Evolutionary conservation across 1,140 invertebrate genomes (phyloP).

Genomic region (Cotesia typhae): DNA sequence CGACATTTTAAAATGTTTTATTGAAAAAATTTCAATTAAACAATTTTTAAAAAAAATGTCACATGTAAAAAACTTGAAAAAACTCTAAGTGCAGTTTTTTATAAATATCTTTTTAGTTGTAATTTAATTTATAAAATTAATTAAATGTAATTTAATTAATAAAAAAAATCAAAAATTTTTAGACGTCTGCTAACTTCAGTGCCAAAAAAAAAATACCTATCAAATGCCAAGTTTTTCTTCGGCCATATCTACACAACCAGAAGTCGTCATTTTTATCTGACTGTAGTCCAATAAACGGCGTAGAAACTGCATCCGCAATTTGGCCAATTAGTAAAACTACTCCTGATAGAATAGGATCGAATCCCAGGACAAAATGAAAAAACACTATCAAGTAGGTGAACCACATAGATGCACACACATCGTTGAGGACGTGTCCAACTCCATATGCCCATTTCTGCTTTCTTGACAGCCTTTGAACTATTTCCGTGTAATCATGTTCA

Average conservation of each 20-base stretch:
- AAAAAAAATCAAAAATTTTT: too few species aligned
- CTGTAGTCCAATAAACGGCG: slow-evolving; percentile 88
- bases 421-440: slow-evolving; percentile 86
- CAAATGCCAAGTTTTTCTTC: slow-evolving; percentile 92
- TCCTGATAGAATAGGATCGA: slow-evolving; percentile 80
- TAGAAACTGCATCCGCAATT: slow-evolving; percentile 88
- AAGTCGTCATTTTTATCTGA: slow-evolving; percentile 78
- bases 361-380: slow-evolving; percentile 84
- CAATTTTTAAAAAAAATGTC: too few species aligned
- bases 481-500: slow-evolving; percentile 51
- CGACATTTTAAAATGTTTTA: neutral
- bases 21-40: too few species aligned
- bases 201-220: slow-evolving; percentile 70
- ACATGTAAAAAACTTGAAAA: too few species aligned
- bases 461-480: slow-evolving; percentile 45
- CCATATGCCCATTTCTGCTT: slow-evolving; percentile 56
- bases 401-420: slow-evolving; percentile 96
- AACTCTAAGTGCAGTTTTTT: neutral
- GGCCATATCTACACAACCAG: slow-evolving; percentile 79
- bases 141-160: too few species aligned
- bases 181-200: neutral
- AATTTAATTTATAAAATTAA: too few species aligned
- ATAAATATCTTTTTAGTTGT: neutral
- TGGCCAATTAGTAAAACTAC: slow-evolving; percentile 85
- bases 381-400: slow-evolving; percentile 96